phyloP scores from a whole-genome alignment of 2,888 invertebrate species.

The Caenorhabditis wallacei region DNA sequence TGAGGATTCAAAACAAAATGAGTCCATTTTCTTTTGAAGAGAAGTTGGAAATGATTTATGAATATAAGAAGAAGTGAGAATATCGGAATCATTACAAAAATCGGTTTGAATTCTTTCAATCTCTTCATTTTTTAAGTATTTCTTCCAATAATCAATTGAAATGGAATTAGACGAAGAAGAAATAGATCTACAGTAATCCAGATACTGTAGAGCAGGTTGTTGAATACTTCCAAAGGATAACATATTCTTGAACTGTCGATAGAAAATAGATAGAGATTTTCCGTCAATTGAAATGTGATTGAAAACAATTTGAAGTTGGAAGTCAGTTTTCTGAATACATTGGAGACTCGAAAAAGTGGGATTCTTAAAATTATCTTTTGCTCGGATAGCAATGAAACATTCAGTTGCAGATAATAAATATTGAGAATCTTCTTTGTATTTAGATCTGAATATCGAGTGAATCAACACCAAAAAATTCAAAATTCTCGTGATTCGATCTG shows the following conservation, averaged over 20 bases:
- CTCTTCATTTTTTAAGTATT: background rate
- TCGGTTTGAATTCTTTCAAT: constrained; percentile 8
- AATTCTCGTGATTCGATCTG: background rate
- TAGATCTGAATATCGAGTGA: constrained; percentile 45
- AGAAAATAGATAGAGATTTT: constrained; percentile 63
- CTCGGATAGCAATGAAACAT: constrained; percentile 25
- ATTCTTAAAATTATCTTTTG: background rate
- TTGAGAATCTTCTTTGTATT: constrained; percentile 38
- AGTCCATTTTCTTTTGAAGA: constrained; percentile 29
- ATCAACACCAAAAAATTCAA: constrained; percentile 33
- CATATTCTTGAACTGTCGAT: constrained; percentile 53
- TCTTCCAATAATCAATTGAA: constrained; percentile 23
- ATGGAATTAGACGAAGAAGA: background rate
- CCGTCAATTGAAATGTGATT: constrained; percentile 74
- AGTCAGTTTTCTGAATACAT: background rate
- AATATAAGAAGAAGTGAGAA: constrained; percentile 6
- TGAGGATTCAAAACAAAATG: constrained; percentile 1
- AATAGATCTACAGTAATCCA: constrained; percentile 30
- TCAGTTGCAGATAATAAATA: constrained; percentile 54
- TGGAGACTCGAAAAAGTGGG: background rate
- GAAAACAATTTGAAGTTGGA: constrained; percentile 44
- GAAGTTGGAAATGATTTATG: background rate
- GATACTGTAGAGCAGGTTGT: constrained; percentile 8
- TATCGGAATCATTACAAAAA: background rate
- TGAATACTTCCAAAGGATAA: background rate